Conservation (phyloP, 2,113 vertebrate genomes). For the Cyanoliseus patagonus region DNA sequence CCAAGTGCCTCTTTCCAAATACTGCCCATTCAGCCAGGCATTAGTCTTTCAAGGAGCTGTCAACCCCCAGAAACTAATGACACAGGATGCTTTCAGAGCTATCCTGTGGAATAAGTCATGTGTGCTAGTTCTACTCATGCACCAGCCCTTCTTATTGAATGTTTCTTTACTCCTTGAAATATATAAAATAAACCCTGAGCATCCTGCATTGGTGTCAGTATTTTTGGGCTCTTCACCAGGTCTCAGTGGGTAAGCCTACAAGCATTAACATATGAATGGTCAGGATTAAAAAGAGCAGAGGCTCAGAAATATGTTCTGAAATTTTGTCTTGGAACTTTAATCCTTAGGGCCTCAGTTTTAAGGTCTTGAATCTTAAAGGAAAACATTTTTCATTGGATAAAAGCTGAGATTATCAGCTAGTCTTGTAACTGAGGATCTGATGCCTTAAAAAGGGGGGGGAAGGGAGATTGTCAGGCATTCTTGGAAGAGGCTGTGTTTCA, state of each 20-base stretch:
- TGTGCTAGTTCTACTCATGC: background rate
- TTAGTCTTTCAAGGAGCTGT: slow-evolving; percentile 34
- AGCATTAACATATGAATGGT: background rate
- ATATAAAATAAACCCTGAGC: background rate
- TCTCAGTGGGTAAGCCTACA: background rate
- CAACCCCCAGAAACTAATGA: background rate
- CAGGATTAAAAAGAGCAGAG: background rate
- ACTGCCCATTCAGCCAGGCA: background rate
- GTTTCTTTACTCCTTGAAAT: background rate
- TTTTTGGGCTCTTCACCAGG: background rate
- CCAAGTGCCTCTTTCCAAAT: background rate
- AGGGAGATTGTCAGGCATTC: background rate
- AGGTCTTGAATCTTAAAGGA: background rate
- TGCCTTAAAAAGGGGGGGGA: background rate
- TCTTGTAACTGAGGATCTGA: background rate
- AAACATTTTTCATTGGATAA: background rate
- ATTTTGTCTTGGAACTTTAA: background rate
- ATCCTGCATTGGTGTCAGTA: background rate
- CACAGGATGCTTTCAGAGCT: background rate
- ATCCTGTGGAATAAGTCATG: background rate
- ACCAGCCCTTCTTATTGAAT: background rate
- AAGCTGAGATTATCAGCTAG: background rate
- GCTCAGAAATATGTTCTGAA: background rate
- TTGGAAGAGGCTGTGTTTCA: background rate
- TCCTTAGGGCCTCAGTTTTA: background rate